Evolutionary conservation across 2,888 invertebrate species (phyloP), one percentile per base, ranked within the genome.

Genomic region (Drosophila prolongata): DNA sequence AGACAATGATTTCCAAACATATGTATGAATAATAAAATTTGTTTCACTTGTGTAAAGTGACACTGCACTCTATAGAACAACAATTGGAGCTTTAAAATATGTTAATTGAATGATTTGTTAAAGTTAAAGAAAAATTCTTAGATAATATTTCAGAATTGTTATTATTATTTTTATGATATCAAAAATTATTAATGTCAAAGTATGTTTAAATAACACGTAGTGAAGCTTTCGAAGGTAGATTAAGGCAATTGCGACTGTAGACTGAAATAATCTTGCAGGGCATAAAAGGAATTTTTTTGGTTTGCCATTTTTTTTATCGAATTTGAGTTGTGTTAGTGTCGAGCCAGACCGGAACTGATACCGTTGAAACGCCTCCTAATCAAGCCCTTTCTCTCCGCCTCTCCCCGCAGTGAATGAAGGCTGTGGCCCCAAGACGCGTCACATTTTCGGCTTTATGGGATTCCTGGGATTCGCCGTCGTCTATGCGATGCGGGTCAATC

Each of bases 401-500:
- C 10, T 14, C n/a, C 24, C 13, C 37, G 13, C 58, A 44, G 50
- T 10, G 6, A 43, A 37, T 13, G 3, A 53, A n/a, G 47, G 35
- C 9, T 46, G 77, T 1, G 90, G 87, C 37, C 88, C 91, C 76
- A 96, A 96, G 92, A 93, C 96, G 60, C 94, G 97, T 38, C 95
- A 96, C 87, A 94, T 96, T 4, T 93, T 98, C 62, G 97, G 97
- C 0, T 94, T 97, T 53, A 93, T 97, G 93, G 97, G 97, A 14
- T 98, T 98, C 90, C 93, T 97, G 55, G 98, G 97, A 13, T 97
- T 97, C 91, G 96, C 96, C 67, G 95, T 97, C 90, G 96, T 97
- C 4, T 98, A 98, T 92, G 97, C 97, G 0, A 96, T 97, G 96
- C 93, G 97, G 67, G 97, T 97, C 0, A 97, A 97, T 92, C 93